phyloP scores from a whole-genome alignment of 2,888 invertebrate species.

The Caenorhabditis sulstoni region DNA sequence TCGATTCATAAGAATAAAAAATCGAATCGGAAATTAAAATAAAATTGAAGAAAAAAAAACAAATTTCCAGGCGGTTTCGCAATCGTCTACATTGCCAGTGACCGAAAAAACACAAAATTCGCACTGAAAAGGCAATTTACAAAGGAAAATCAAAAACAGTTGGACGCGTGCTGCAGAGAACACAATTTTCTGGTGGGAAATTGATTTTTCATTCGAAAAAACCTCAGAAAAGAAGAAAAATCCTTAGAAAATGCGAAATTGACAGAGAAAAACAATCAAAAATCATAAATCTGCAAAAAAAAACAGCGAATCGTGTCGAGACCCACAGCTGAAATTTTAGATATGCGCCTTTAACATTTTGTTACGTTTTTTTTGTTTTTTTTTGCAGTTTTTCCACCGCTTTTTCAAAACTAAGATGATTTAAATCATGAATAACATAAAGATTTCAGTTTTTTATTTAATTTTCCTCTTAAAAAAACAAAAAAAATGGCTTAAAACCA shows the following conservation, averaged over 20 bases:
- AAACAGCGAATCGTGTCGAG: too few species aligned
- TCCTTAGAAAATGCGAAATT: not conserved
- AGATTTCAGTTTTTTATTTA: too few species aligned
- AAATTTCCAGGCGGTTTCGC: conserved; percentile 89
- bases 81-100: conserved; percentile 91
- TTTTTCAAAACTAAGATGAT: not conserved
- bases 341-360: too few species aligned
- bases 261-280: too few species aligned
- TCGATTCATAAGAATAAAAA: too few species aligned
- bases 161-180: conserved; percentile 91
- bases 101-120: conserved; percentile 85
- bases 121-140: conserved; percentile 94
- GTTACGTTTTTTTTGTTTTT: not conserved
- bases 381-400: not conserved
- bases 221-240: not conserved
- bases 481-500: not conserved
- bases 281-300: too few species aligned
- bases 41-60: too few species aligned
- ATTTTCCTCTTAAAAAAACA: too few species aligned
- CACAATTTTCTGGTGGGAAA: conserved; percentile 89
- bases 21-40: too few species aligned
- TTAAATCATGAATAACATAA: too few species aligned
- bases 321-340: too few species aligned
- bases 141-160: conserved; percentile 87
- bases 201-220: not conserved